These are phyloP conservation scores for Charaxes varanes DNA, from an alignment of 1,140 invertebrate species.

Conservation along the genomic window DNA sequence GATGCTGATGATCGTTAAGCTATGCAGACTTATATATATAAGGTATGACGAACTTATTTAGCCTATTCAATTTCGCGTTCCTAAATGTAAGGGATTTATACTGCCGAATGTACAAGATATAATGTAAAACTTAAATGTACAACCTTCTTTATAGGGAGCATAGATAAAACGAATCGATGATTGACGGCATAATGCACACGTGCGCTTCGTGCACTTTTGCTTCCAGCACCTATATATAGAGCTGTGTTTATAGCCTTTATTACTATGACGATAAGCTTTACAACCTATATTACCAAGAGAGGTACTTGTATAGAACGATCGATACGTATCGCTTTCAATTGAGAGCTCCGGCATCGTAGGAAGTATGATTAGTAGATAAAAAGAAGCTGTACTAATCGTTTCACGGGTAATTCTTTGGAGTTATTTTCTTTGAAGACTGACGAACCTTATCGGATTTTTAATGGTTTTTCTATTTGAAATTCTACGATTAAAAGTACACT, in stretches of 20 bases:
- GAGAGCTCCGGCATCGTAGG: constrained; percentile 2
- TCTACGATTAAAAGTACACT: too few relatives aligned
- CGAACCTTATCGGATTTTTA: too few relatives aligned
- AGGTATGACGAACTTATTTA: too few relatives aligned
- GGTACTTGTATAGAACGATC: constrained; percentile 3
- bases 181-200: constrained; percentile 23
- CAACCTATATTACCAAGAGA: not conserved
- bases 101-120: not conserved
- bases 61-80: too few relatives aligned
- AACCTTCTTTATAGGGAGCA: not conserved
- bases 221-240: not conserved
- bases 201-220: constrained; percentile 5
- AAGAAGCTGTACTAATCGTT: too few relatives aligned
- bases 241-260: not conserved
- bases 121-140: not conserved
- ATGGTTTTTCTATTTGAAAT: too few relatives aligned
- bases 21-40: too few relatives aligned
- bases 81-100: too few relatives aligned
- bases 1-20: too few relatives aligned
- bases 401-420: too few relatives aligned
- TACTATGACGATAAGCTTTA: not conserved
- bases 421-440: too few relatives aligned
- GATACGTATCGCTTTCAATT: constrained; percentile 6
- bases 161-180: constrained; percentile 1
- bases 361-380: too few relatives aligned